Percentiles rank a stretch among this genome's conserved stretches.
Evolutionary conservation across 1,140 invertebrate species (phyloP).

Genomic region (Pseudomyrmex concolor): DNA sequence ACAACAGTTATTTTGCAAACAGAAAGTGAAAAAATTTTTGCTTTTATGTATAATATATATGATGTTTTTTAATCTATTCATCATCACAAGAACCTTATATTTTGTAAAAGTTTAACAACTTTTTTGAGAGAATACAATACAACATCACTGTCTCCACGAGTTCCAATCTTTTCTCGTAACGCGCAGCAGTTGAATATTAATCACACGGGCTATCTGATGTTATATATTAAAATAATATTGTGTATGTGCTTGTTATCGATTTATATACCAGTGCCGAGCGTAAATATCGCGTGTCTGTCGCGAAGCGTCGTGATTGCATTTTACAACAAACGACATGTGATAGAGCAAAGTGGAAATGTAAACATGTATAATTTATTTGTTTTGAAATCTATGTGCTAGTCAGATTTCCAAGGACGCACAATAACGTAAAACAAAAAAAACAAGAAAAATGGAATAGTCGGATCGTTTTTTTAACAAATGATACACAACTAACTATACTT

Average conservation of each 20-base stretch:
- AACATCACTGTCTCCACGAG: constrained; percentile 62
- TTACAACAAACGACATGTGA: constrained; percentile 30
- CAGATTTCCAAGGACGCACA: constrained; percentile 79
- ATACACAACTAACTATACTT: constrained; percentile 47
- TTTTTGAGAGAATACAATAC: constrained; percentile 16
- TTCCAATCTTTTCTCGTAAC: constrained; percentile 23
- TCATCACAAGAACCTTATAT: neutral
- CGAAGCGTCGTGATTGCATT: constrained; percentile 28
- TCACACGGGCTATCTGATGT: constrained; percentile 25
- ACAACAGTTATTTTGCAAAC: too few relatives aligned
- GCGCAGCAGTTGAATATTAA: constrained; percentile 30
- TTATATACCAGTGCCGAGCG: constrained; percentile 40
- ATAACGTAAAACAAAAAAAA: constrained; percentile 63
- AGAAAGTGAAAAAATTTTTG: too few relatives aligned
- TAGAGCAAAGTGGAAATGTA: constrained; percentile 12
- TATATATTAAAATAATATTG: constrained; percentile 20
- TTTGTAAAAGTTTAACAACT: neutral
- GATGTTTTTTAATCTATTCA: too few relatives aligned
- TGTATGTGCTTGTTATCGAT: constrained; percentile 49
- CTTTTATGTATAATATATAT: too few relatives aligned
- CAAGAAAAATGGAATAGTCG: constrained; percentile 58
- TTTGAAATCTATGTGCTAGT: constrained; percentile 78
- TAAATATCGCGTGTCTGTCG: constrained; percentile 3
- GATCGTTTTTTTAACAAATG: constrained; percentile 34
- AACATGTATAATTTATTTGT: constrained; percentile 68